Base-by-base conservation (phyloP, 2,113 vertebrate genomes). In the Elephas maximus region DNA sequence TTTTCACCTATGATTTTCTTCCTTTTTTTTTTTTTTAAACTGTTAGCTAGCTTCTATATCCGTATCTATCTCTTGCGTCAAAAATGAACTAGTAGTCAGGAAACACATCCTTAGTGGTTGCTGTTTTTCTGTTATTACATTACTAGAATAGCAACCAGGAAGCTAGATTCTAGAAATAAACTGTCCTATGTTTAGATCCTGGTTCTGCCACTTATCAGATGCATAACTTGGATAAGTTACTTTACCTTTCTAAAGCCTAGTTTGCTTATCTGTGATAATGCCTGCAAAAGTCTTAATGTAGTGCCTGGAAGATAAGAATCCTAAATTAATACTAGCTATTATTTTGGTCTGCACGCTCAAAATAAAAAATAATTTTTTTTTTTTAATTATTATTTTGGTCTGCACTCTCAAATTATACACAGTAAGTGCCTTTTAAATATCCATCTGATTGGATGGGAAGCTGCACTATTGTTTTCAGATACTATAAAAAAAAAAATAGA, bases 401-500 rank as follows among this genome's bases (percentile, higher is more conserved):
- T 92, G 12, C 3, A 60, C 17, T 89, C 88, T 45, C 11, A 78
- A 90, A 92, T 63, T 81, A 37, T 30, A 81, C 37, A 41, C 0
- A 67, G 74, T 78, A 84, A 88, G 20, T 90, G 15, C 18, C 33
- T 81, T 94, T 95, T 84, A 8, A 90, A 77, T 93, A 67, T 90
- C 88, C 92, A 95, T 95, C 96, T 87, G 33, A 45, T 57, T 90
- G 57, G 44, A 73, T 51, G 23, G 78, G 90, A 95, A 87, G 1
- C 30, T 57, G 91, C 33, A 41, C 24, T 90, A 33, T 74, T 92
- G 71, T 94, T 92, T 97, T 94, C 73, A 88, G 67, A 88, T 81
- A 30, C 86, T 90, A 82, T 37, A 37, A 37, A 37, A 37, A 37
- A 37, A 37, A 37, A 37, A 37, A 37, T 37, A 82, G 45, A 89